Conservation (phyloP, 2,113 vertebrate genomes). For the Mobula birostris region DNA sequence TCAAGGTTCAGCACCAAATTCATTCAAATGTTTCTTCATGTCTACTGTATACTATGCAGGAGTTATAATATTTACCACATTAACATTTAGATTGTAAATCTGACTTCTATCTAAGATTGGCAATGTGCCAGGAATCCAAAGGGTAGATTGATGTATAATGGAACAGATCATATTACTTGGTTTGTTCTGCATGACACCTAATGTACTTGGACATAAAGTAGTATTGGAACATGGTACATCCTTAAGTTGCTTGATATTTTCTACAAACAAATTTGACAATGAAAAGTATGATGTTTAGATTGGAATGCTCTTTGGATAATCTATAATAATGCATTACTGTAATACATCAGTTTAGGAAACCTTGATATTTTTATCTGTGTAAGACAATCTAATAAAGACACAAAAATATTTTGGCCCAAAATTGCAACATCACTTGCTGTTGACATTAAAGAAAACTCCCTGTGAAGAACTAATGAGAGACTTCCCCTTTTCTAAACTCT, state of each 20-base stretch:
- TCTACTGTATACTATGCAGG: not conserved
- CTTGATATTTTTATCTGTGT: no score
- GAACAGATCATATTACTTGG: not conserved
- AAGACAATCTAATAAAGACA: no score
- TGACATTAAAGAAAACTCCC: no score
- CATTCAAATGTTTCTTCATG: not conserved
- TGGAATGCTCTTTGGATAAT: not conserved
- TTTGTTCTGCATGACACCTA: not conserved
- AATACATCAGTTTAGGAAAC: no score
- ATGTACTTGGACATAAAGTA: not conserved
- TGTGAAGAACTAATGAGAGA: no score
- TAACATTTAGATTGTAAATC: not conserved
- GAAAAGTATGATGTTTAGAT: not conserved
- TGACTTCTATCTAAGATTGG: not conserved
- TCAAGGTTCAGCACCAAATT: not conserved
- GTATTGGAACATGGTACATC: not conserved
- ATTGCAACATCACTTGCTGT: no score
- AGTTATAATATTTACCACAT: not conserved
- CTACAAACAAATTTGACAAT: not conserved
- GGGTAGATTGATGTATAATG: not conserved
- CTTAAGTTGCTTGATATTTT: not conserved
- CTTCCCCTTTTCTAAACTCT: no score
- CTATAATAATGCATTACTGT: no score
- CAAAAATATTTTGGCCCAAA: no score
- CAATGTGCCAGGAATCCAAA: not conserved